Percentiles rank a stretch among this genome's conserved stretches.
These are phyloP conservation scores for Nesospiza acunhae DNA, from an alignment of 2,113 vertebrate species.

Conservation along the genomic window DNA sequence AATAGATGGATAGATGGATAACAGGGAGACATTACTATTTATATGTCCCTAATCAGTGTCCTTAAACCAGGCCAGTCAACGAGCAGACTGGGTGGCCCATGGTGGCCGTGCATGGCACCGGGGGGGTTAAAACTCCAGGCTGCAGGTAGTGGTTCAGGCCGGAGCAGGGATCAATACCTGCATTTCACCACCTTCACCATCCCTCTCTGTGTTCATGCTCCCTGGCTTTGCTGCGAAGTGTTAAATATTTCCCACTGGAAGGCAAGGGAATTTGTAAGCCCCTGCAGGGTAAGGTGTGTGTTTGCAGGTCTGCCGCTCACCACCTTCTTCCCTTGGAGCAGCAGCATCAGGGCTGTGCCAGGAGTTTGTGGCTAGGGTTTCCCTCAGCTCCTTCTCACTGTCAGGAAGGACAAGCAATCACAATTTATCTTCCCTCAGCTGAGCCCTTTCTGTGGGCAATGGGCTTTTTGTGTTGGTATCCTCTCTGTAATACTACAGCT, in stretches of 20 bases:
- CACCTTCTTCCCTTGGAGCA: not conserved
- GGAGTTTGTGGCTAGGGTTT: not conserved
- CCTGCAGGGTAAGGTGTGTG: not conserved
- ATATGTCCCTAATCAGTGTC: not conserved
- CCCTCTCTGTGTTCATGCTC: fast-evolving
- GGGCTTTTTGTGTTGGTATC: not conserved
- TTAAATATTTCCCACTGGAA: not conserved
- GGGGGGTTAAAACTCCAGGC: not conserved
- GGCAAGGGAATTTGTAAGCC: not conserved
- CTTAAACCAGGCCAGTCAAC: slow-evolving; percentile 16
- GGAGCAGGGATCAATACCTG: not conserved
- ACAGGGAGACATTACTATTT: slow-evolving; percentile 15
- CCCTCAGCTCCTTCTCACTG: not conserved
- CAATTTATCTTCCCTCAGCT: not conserved
- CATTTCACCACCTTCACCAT: not conserved
- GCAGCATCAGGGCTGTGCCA: not conserved
- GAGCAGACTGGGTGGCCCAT: not conserved
- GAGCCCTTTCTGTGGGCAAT: not conserved
- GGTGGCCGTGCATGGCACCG: not conserved
- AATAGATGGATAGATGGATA: slow-evolving; percentile 49
- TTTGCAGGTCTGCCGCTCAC: not conserved
- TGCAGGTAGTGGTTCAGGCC: not conserved
- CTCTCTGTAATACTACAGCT: not conserved
- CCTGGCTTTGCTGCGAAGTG: fast-evolving
- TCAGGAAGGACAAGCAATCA: not conserved